Evolutionary conservation across 1,140 invertebrate species (phyloP).

Genomic region (Drosophila cardini): DNA sequence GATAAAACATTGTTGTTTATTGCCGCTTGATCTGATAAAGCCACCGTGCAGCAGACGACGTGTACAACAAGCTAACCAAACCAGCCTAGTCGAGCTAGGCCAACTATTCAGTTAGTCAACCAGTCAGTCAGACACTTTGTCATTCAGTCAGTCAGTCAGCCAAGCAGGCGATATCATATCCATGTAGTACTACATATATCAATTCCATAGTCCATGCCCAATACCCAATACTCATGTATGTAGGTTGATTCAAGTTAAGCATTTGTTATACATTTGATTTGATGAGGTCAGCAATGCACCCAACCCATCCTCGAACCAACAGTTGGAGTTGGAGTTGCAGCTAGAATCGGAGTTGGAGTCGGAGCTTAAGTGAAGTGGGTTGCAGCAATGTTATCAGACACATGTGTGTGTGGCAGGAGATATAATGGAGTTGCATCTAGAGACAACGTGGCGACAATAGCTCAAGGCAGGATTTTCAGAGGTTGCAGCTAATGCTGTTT

Average conservation of each 20-base stretch:
- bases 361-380: too few relatives aligned
- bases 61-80: constrained; percentile 62
- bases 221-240: constrained; percentile 37
- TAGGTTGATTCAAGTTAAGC: constrained; percentile 54
- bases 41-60: constrained; percentile 77
- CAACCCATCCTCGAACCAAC: constrained; percentile 43
- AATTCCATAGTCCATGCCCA: constrained; percentile 50
- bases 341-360: not conserved
- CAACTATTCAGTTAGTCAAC: constrained; percentile 1
- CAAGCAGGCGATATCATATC: constrained; percentile 71
- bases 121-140: constrained; percentile 10
- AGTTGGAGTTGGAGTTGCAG: not conserved
- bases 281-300: constrained; percentile 79
- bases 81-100: constrained; percentile 7
- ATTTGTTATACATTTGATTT: constrained; percentile 79
- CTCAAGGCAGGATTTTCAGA: constrained; percentile 57
- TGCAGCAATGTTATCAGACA: not conserved
- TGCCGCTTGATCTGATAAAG: constrained; percentile 84
- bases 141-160: constrained; percentile 16
- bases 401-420: constrained; percentile 10
- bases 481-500: constrained; percentile 55
- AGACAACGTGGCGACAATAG: constrained; percentile 71
- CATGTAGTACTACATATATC: constrained; percentile 49
- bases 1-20: constrained; percentile 84
- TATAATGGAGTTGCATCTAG: constrained; percentile 40